Base-by-base conservation (phyloP, 1,140 invertebrate species). In the Babylonia areolata region DNA sequence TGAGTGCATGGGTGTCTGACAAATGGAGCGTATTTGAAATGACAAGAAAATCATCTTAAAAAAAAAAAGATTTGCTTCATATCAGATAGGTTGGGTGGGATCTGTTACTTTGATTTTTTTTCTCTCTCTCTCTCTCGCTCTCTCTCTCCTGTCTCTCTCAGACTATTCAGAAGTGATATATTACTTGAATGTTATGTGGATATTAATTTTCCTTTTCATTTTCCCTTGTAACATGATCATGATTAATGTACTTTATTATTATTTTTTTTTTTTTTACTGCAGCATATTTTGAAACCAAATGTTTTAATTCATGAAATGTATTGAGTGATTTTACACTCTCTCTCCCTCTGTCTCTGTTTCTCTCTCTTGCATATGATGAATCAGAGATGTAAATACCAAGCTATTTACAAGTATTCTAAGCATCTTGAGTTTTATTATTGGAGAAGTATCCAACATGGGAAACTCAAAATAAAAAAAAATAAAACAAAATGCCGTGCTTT, bases 161-260 rank as follows among this genome's bases (percentile, higher is more conserved):
- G 0, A 23, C 58, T 64, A 12, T 64, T 23, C 58, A 28, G 58
- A 12, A 64, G 58, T 64, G 58, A 28, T 64, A 64, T 64, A 64
- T 23, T 5, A 64, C 58, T 64, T 64, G 58, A 64, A 64, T 64
- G 58, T n/a, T 64, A 64, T 64, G 58, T 64, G 58, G 28, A 64
- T n/a, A 64, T 64, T 64, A 64, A 28, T 64, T 64, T 64, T 64
- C 23, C 58, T 64, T 64, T 64, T 64, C 28, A 64, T 64, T 64
- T 64, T 35, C 35, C 71, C 33, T 35, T 35, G 71, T 73, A 37
- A 73, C 37, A 77, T 77, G 75, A 77, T 77, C 75, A 77, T 77
- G 75, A 77, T 77, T 77, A 37, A 77, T 77, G 75, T 23, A 12
- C 28, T 23, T 23, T 23, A 28, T 64, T 23, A 23, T 23, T 23